Conservation (phyloP, 2,113 vertebrate species). For the Rhabdornis inornatus region DNA sequence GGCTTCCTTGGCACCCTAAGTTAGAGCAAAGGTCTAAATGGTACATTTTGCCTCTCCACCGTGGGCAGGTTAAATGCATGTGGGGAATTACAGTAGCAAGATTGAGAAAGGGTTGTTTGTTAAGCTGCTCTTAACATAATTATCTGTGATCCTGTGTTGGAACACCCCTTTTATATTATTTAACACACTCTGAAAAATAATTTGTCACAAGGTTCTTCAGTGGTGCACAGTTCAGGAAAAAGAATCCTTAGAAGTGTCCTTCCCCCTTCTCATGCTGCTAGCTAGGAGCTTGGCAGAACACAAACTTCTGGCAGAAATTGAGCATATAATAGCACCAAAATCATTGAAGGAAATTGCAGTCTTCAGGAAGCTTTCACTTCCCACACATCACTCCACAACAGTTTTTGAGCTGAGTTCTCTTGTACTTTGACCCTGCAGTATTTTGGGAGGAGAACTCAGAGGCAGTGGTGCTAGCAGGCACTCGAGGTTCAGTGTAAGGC, state of each 20-base stretch:
- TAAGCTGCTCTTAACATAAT: neutral
- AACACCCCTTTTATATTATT: neutral
- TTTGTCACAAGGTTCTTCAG: neutral
- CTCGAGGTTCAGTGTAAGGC: neutral
- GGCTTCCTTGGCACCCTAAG: neutral
- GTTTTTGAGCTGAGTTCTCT: neutral
- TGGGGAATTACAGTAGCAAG: neutral
- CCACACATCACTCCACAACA: neutral
- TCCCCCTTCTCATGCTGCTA: neutral
- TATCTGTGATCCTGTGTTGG: neutral
- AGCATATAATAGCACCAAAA: neutral
- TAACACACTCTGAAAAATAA: neutral
- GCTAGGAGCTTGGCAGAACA: neutral
- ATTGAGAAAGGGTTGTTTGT: neutral
- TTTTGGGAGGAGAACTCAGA: neutral
- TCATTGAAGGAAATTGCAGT: neutral
- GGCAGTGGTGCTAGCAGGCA: neutral
- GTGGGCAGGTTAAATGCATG: neutral
- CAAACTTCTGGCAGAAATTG: conserved; percentile 4
- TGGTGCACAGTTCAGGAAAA: neutral
- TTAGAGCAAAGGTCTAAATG: neutral
- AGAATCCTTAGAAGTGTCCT: neutral
- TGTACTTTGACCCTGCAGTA: neutral
- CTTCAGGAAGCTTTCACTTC: neutral
- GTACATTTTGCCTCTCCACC: neutral